Conservation (phyloP, 2,888 invertebrate genomes). For the Carpatolechia fugitivella region DNA sequence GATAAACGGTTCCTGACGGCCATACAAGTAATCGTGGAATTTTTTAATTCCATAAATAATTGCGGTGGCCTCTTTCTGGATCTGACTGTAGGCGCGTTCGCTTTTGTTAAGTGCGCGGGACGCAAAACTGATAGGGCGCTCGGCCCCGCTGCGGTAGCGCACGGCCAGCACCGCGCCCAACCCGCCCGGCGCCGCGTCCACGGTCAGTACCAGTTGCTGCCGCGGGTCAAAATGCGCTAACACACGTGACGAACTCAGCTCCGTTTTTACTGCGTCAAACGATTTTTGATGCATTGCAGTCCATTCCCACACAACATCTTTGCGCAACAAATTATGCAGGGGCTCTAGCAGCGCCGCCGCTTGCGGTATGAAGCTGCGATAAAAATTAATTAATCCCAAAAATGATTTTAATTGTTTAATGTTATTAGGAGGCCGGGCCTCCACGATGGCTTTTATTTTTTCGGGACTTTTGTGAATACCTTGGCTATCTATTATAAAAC, state of each 20-base stretch:
- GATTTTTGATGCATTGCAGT: background rate
- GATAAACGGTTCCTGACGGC: background rate
- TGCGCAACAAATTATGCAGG: too few species aligned
- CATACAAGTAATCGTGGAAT: background rate
- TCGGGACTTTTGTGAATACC: too few species aligned
- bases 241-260: background rate
- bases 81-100: conserved; percentile 6
- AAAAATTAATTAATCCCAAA: too few species aligned
- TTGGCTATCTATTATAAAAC: too few species aligned
- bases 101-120: conserved; percentile 8
- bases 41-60: background rate
- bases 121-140: conserved; percentile 13
- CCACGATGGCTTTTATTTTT: too few species aligned
- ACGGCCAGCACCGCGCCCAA: conserved; percentile 13
- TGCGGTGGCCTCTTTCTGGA: background rate
- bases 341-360: too few species aligned
- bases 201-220: background rate
- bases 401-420: too few species aligned
- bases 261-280: background rate
- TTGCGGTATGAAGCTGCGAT: too few species aligned
- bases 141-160: background rate
- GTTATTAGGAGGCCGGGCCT: too few species aligned
- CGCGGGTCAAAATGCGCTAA: background rate
- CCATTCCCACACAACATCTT: too few species aligned
- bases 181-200: conserved; percentile 15